These are phyloP conservation scores for Pelusios castaneus DNA, from an alignment of 2,113 vertebrate species.

Conservation along the genomic window DNA sequence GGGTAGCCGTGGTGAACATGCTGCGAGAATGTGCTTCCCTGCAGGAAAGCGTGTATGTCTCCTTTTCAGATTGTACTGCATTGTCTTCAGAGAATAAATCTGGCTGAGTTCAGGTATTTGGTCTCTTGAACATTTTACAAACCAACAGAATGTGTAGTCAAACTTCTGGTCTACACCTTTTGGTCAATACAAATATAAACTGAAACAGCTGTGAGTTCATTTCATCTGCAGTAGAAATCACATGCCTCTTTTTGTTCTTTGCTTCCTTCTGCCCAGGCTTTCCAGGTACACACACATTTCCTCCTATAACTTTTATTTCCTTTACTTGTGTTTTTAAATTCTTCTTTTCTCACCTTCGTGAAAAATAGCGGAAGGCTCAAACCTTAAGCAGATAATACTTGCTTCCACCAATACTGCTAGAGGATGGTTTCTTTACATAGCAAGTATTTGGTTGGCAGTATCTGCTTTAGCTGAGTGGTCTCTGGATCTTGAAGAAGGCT, in stretches of 20 bases:
- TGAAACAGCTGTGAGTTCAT: background rate
- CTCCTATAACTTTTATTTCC: background rate
- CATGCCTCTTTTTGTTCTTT: background rate
- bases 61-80: background rate
- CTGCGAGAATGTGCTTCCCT: background rate
- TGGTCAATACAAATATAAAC: background rate
- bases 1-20: too few relatives aligned
- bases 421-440: background rate
- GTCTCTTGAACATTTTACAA: background rate
- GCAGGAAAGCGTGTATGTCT: background rate
- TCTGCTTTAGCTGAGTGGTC: background rate
- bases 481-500: background rate
- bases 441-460: background rate
- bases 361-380: background rate
- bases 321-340: background rate
- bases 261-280: background rate
- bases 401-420: background rate
- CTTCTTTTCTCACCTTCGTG: background rate
- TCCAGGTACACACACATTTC: background rate
- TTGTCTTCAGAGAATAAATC: background rate
- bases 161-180: too few relatives aligned
- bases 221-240: background rate
- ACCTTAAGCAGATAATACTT: background rate
- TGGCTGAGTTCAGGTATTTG: background rate
- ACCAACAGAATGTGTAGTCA: background rate